These are phyloP conservation scores for Todus mexicanus DNA, from an alignment of 2,797 vertebrate species.

Conservation along the genomic window DNA sequence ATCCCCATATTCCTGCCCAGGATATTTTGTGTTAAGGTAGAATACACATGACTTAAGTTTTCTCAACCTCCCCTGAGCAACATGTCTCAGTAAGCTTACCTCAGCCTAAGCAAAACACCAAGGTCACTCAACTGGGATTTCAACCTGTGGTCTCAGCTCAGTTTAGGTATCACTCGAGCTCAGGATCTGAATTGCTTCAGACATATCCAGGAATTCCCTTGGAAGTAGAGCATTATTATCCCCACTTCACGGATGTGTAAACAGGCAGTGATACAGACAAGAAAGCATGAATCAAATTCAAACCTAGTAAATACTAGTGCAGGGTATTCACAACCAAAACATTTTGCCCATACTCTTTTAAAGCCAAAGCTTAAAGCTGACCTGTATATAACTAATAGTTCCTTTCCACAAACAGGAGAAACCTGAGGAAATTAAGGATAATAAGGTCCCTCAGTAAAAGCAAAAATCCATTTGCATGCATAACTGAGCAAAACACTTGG, in stretches of 20 bases:
- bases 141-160: neutral
- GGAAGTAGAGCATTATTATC: neutral
- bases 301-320: neutral
- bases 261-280: neutral
- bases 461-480: neutral
- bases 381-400: neutral
- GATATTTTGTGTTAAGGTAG: neutral
- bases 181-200: neutral
- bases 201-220: neutral
- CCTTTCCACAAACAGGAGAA: neutral
- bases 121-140: neutral
- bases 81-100: neutral
- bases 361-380: neutral
- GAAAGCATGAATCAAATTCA: neutral
- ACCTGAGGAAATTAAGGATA: neutral
- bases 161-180: neutral
- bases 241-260: neutral
- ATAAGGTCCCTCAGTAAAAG: neutral
- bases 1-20: neutral
- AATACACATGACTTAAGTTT: neutral
- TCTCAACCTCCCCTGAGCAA: neutral
- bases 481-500: neutral
- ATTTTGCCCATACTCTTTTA: neutral
- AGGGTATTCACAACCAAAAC: neutral
- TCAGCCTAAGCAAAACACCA: neutral